Conservation (phyloP, 2,113 vertebrate species). For the Polyodon spathula region DNA sequence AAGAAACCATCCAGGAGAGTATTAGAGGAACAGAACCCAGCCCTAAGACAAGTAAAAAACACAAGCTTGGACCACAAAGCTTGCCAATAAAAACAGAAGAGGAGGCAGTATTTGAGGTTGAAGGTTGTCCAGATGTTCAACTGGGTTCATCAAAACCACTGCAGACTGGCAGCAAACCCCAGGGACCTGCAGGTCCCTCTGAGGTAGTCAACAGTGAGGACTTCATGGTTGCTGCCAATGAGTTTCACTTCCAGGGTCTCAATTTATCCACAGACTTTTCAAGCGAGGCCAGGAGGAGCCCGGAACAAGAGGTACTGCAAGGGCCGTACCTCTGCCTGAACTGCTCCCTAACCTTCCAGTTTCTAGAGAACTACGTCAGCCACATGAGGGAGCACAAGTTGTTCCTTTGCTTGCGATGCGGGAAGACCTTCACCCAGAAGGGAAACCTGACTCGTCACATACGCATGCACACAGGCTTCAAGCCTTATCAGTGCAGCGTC, state of each 20-base stretch:
- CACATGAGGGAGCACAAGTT: slow-evolving; percentile 28
- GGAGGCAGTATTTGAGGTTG: no score
- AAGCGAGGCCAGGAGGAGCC: background rate
- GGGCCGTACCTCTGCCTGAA: slow-evolving; percentile 19
- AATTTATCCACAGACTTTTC: background rate
- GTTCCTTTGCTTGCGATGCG: slow-evolving; percentile 27
- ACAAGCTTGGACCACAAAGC: no score
- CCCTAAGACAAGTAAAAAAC: background rate
- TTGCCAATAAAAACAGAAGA: no score
- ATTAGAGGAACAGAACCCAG: background rate
- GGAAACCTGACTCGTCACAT: slow-evolving; percentile 28
- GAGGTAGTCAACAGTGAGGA: background rate
- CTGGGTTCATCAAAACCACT: background rate
- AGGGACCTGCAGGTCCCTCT: background rate
- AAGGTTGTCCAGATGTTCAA: background rate
- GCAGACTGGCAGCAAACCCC: background rate
- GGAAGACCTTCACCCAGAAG: slow-evolving; percentile 30
- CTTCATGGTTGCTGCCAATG: background rate
- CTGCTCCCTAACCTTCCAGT: slow-evolving; percentile 18
- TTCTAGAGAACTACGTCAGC: slow-evolving; percentile 16
- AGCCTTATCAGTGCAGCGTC: slow-evolving; percentile 29
- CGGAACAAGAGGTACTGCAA: slow-evolving; percentile 15
- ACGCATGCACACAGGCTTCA: slow-evolving; percentile 23
- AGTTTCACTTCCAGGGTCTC: background rate
- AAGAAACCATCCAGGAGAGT: background rate